Conservation (phyloP, 2,113 vertebrate species). For the Gorsachius goisagi region DNA sequence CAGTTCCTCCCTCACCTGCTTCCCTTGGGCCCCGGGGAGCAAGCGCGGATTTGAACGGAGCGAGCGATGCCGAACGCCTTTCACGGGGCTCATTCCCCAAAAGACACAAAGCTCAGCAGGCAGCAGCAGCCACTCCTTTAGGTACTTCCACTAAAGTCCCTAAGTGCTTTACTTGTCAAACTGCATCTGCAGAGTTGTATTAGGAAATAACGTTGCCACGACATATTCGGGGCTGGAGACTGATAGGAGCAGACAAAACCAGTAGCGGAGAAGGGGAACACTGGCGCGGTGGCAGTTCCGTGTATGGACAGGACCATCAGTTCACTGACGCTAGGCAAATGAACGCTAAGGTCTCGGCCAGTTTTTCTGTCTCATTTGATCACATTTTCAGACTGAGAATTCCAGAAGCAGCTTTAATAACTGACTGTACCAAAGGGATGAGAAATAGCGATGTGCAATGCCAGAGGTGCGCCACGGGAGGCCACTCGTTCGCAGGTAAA, state of each 20-base stretch:
- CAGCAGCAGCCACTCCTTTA: fast-evolving
- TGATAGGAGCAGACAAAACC: neutral
- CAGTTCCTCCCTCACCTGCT: neutral
- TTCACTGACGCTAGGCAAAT: fast-evolving
- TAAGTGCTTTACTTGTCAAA: fast-evolving
- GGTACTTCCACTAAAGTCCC: fast-evolving
- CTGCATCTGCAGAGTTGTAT: fast-evolving
- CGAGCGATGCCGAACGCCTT: fast-evolving
- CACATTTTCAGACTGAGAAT: neutral
- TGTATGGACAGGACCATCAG: fast-evolving
- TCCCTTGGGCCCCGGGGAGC: neutral
- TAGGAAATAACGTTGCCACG: fast-evolving
- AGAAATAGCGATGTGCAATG: neutral
- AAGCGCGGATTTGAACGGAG: fast-evolving
- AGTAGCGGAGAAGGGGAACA: fast-evolving
- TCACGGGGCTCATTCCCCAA: fast-evolving
- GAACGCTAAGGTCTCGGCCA: fast-evolving
- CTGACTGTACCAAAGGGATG: neutral
- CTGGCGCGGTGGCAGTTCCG: fast-evolving
- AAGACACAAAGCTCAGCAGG: neutral
- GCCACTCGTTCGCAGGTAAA: neutral
- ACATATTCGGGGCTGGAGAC: neutral
- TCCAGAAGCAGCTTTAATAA: neutral
- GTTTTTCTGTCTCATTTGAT: neutral
- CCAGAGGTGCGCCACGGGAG: neutral